Evolutionary conservation across 2,888 invertebrate genomes (phyloP).

Genomic region (Schizaphis graminum): DNA sequence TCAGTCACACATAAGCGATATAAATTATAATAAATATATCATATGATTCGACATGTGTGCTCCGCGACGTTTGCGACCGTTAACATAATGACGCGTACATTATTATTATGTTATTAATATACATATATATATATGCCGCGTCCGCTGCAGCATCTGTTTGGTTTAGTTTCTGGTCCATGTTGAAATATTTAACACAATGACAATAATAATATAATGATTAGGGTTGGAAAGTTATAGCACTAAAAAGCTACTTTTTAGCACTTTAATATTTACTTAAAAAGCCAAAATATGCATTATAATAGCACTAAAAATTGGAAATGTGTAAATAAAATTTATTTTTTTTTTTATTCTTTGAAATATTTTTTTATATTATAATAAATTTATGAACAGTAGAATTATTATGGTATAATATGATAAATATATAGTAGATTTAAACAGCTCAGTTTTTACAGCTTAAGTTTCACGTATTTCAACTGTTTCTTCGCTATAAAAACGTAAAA

Average conservation of each 20-base stretch:
- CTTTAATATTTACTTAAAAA: background rate
- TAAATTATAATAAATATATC: background rate
- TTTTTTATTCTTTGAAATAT: background rate
- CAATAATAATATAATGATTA: background rate
- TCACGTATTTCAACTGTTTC: background rate
- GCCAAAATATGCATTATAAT: background rate
- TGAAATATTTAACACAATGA: background rate
- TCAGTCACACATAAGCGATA: background rate
- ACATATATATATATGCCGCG: background rate
- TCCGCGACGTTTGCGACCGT: slow-evolving; percentile 43
- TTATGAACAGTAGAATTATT: background rate
- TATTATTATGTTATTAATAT: background rate
- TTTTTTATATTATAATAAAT: background rate
- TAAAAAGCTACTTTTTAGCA: background rate
- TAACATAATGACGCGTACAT: slow-evolving; percentile 31
- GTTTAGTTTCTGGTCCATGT: background rate
- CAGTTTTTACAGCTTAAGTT: background rate
- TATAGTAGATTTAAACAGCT: background rate
- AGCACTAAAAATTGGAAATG: background rate
- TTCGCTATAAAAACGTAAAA: background rate
- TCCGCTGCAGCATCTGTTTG: slow-evolving; percentile 50
- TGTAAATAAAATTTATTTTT: background rate
- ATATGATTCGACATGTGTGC: slow-evolving; percentile 35
- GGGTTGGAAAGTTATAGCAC: background rate
- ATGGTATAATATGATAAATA: background rate